These are phyloP conservation scores for Python bivittatus DNA, from an alignment of 2,113 vertebrate species.

Conservation along the genomic window DNA sequence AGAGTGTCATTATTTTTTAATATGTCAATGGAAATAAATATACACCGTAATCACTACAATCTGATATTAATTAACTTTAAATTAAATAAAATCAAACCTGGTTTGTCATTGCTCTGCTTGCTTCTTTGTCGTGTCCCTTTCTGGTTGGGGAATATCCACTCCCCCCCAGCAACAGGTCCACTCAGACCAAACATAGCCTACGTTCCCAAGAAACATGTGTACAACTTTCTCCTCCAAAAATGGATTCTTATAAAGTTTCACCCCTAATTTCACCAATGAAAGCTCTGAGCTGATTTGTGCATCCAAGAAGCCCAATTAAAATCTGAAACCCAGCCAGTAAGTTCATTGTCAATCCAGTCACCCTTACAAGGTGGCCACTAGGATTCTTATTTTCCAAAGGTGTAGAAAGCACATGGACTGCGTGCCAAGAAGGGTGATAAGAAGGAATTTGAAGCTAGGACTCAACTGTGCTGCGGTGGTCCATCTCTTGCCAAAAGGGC, in stretches of 20 bases:
- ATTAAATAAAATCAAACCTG: background rate
- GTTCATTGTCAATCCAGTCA: too few species aligned
- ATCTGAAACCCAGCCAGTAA: too few species aligned
- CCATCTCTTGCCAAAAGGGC: too few species aligned
- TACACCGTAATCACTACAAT: background rate
- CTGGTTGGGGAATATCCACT: background rate
- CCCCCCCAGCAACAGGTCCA: background rate
- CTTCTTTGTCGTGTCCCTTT: background rate
- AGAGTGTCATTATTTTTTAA: background rate
- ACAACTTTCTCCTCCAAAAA: background rate
- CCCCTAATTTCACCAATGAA: background rate
- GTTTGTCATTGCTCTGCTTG: background rate
- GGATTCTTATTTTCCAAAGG: too few species aligned
- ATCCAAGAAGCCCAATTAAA: too few species aligned
- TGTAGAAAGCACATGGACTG: too few species aligned
- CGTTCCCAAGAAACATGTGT: background rate
- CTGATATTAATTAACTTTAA: background rate
- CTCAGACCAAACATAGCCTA: background rate
- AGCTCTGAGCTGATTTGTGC: too few species aligned
- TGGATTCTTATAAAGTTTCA: background rate
- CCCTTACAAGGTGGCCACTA: too few species aligned
- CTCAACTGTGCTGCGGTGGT: too few species aligned
- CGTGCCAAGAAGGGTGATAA: too few species aligned
- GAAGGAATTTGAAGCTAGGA: background rate
- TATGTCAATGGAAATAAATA: background rate